Conservation (phyloP, 1,140 invertebrate species). For the Leguminivora glycinivorella region DNA sequence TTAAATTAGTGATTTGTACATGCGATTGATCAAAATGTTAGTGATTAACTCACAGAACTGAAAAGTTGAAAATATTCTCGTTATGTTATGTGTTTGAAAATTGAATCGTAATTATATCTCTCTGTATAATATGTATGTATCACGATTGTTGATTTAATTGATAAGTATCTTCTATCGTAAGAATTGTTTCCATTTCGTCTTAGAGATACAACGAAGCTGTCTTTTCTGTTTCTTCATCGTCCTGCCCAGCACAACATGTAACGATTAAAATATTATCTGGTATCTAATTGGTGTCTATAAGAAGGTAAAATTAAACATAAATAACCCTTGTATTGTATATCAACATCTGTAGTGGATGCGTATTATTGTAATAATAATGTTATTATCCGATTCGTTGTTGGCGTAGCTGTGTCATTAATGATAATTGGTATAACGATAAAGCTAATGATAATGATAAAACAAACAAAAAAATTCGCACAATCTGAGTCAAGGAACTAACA, state of each 20-base stretch:
- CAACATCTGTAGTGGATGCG: slow-evolving; percentile 53
- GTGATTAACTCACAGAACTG: slow-evolving; percentile 77
- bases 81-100: slow-evolving; percentile 67
- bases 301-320: slow-evolving; percentile 51
- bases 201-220: slow-evolving; percentile 64
- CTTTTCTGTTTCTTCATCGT: slow-evolving; percentile 39
- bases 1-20: slow-evolving; percentile 50
- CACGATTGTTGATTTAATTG: slow-evolving; percentile 70
- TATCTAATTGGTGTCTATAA: slow-evolving; percentile 75
- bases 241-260: slow-evolving; percentile 41
- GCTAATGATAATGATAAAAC: slow-evolving; percentile 61
- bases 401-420: slow-evolving; percentile 58
- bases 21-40: slow-evolving; percentile 67
- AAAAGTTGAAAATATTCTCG: slow-evolving; percentile 76
- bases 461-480: slow-evolving; percentile 74
- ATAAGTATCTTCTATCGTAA: slow-evolving; percentile 65
- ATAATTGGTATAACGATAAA: slow-evolving; percentile 58
- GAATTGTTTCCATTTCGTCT: slow-evolving; percentile 43
- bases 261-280: slow-evolving; percentile 48
- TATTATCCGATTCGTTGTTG: slow-evolving; percentile 53
- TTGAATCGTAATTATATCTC: slow-evolving; percentile 60
- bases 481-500: slow-evolving; percentile 70
- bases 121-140: slow-evolving; percentile 74
- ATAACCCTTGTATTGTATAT: slow-evolving; percentile 54
- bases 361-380: slow-evolving; percentile 44